Percentiles rank a stretch among this genome's conserved stretches.
These are phyloP conservation scores for Micromussa lordhowensis DNA, from an alignment of 92 coral and sea anemone genomes.

Conservation along the genomic window DNA sequence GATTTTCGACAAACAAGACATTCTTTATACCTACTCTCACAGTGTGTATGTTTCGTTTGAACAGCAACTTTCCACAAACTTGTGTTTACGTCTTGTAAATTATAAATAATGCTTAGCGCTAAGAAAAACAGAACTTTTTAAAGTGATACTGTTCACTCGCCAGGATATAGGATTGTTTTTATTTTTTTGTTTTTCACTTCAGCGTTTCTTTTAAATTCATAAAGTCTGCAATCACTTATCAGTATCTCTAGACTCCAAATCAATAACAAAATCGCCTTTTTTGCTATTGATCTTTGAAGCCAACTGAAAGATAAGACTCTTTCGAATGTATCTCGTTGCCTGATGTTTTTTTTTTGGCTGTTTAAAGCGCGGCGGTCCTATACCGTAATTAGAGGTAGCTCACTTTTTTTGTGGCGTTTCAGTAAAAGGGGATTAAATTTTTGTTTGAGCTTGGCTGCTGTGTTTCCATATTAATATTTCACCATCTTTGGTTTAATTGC, in stretches of 20 bases:
- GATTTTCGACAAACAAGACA: background rate
- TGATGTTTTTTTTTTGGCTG: background rate
- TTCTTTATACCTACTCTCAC: background rate
- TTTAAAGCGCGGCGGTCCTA: background rate
- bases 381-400: background rate
- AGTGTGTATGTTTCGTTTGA: background rate
- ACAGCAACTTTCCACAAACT: background rate
- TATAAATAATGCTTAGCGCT: slow-evolving; percentile 8
- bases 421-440: slow-evolving; percentile 4
- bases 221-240: background rate
- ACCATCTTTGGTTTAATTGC: slow-evolving; percentile 47
- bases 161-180: background rate
- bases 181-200: too few relatives aligned
- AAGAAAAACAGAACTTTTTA: background rate
- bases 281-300: background rate
- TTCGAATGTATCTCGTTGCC: background rate
- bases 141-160: background rate
- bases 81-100: background rate
- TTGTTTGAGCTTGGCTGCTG: slow-evolving; percentile 31
- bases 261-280: background rate
- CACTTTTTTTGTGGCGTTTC: background rate
- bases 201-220: background rate
- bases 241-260: background rate
- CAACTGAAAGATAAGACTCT: slow-evolving; percentile 4
- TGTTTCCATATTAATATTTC: slow-evolving; percentile 37